Evolutionary conservation across 2,888 invertebrate genomes (phyloP).

Genomic region (Andrena chrysosceles): DNA sequence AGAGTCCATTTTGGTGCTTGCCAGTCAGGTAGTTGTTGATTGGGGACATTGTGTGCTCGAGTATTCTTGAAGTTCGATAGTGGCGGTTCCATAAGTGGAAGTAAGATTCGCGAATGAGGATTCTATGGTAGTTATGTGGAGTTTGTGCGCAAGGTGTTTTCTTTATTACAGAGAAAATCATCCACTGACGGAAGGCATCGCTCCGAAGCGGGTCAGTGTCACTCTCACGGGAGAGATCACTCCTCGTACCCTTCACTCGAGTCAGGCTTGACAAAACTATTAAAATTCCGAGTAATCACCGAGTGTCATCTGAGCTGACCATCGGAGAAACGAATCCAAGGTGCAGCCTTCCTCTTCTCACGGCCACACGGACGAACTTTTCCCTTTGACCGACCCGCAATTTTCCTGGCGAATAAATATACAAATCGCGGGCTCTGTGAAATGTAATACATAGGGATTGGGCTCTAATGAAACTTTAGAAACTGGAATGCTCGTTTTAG

Average conservation of each 20-base stretch:
- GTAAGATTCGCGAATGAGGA: no score
- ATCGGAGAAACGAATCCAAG: slow-evolving; percentile 54
- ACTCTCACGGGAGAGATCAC: slow-evolving; percentile 63
- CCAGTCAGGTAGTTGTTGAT: no score
- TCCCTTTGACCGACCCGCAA: neutral
- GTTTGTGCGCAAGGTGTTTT: neutral
- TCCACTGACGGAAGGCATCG: slow-evolving; percentile 46
- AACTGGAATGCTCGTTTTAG: no score
- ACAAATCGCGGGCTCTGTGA: no score
- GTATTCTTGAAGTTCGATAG: neutral
- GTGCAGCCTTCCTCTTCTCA: slow-evolving; percentile 26
- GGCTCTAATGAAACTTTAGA: no score
- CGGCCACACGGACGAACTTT: slow-evolving; percentile 11
- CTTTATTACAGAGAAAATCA: slow-evolving; percentile 41
- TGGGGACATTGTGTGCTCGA: no score
- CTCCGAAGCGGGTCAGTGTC: slow-evolving; percentile 64
- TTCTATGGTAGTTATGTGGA: neutral
- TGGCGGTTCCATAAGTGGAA: neutral
- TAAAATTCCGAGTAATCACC: slow-evolving; percentile 64
- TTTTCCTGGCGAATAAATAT: neutral
- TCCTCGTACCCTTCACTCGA: slow-evolving; percentile 60
- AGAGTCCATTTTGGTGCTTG: no score
- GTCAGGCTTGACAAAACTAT: slow-evolving; percentile 57
- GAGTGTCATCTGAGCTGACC: slow-evolving; percentile 47
- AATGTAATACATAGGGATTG: no score